A percentile compares a stretch with the other conserved stretches of the same genome.
Conservation (phyloP, 2,113 vertebrate species). For the Oceanodroma tethys region DNA sequence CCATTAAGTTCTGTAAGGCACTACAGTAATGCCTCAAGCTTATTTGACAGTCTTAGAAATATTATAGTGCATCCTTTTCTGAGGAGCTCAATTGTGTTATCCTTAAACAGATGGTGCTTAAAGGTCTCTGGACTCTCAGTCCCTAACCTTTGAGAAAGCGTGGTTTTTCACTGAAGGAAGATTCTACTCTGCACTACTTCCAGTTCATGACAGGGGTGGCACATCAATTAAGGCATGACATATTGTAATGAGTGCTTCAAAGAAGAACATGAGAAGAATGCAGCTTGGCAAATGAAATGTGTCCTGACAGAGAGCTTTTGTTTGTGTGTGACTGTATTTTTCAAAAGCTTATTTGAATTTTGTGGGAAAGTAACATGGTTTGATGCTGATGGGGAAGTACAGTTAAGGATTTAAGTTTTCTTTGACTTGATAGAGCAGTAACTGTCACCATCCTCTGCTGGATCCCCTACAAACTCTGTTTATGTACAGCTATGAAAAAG, state of each 20-base stretch:
- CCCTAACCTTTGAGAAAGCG: neutral
- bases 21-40: neutral
- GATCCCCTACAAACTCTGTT: neutral
- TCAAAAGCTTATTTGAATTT: neutral
- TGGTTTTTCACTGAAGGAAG: neutral
- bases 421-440: neutral
- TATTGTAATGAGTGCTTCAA: neutral
- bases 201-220: neutral
- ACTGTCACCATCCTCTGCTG: neutral
- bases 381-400: neutral
- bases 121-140: neutral
- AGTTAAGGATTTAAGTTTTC: neutral
- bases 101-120: neutral
- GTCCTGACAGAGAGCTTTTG: neutral
- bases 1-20: neutral
- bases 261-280: neutral
- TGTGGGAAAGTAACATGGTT: too few species aligned
- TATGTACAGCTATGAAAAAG: neutral
- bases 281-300: neutral
- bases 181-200: neutral
- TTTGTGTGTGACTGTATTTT: neutral
- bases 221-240: neutral
- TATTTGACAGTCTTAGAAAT: neutral
- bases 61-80: neutral
- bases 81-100: neutral